Base-by-base conservation (phyloP, 1,140 invertebrate species). In the Trinorchestia longiramus region DNA sequence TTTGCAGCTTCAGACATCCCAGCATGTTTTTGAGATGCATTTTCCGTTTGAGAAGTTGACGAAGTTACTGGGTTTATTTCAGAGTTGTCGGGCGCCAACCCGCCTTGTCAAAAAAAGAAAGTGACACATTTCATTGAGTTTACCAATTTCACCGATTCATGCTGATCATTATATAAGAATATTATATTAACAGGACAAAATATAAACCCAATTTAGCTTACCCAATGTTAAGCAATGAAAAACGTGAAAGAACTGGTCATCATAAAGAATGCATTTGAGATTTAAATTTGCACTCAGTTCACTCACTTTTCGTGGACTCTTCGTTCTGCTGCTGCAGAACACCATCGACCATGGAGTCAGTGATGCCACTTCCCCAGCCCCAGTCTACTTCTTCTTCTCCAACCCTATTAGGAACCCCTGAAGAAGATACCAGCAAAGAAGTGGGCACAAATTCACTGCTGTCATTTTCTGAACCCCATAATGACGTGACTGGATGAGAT, bases 301-400 rank as follows among this genome's bases (percentile, higher is more conserved):
- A 90, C 88, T 42, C 36, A 90, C 88, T 42, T 90, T 11, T 90
- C n/a, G 42, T 43, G 3, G 15, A 41, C 1, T 90, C 88, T 43
- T 42, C n/a, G 41, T 94, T 36, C 3, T 94, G 41, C 41, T 91
- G 19, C 4, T 94, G 36, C 6, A 94, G 17, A 36, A 94, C 41
- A 47, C 44, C 44, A 19, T 94, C 92, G 11, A 94, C 43, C 40
- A 47, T 47, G 44, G 43, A 45, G 43, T 94, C 92, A 94, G 43
- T 47, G 40, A 94, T 45, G 44, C 92, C 43, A 45, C 92, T 94
- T 47, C 44, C 92, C 92, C 92, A 94, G 43, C 92, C 92, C 92
- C 92, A 94, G 43, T 47, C 92, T 11, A 47, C 92, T 40, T 94
- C 92, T 36, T 94, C 92, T n/a, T 43, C 92, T 44, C 44, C 92